Conservation (phyloP, 2,797 vertebrate species). For the Sebastiscus albofasciatus region DNA sequence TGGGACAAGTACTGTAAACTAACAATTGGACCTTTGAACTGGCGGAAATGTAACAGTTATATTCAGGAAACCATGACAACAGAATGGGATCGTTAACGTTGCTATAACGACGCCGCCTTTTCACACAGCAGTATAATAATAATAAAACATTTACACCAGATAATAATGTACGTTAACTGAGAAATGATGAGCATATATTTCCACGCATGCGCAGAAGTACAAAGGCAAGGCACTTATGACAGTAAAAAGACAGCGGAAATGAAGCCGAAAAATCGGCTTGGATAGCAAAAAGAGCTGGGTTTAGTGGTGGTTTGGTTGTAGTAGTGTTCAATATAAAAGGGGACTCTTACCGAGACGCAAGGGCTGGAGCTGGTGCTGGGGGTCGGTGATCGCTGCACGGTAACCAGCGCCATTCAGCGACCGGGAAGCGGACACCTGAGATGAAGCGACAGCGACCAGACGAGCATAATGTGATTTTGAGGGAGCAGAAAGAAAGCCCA, state of each 20-base stretch:
- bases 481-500: constrained; percentile 55
- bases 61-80: constrained; percentile 19
- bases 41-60: constrained; percentile 35
- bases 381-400: constrained; percentile 98
- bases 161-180: constrained; percentile 23
- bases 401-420: constrained; percentile 98
- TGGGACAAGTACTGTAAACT: too few species aligned
- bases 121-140: neutral
- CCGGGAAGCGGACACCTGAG: constrained; percentile 85
- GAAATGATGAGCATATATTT: constrained; percentile 60
- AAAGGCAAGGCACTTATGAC: constrained; percentile 85
- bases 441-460: constrained; percentile 76
- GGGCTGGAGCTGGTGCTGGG: constrained; percentile 99
- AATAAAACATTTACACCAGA: neutral
- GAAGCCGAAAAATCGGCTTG: constrained; percentile 23
- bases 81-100: accelerated
- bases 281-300: constrained; percentile 2
- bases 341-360: constrained; percentile 93
- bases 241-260: constrained; percentile 75
- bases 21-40: constrained; percentile 22
- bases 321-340: constrained; percentile 20
- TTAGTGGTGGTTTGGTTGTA: neutral
- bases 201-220: constrained; percentile 90
- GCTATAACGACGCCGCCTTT: neutral
- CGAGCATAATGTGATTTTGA: constrained; percentile 77